Evolutionary conservation across 2,797 vertebrate genomes (phyloP), one percentile per base, ranked within the genome.

Genomic region (Crocidura indochinensis): DNA sequence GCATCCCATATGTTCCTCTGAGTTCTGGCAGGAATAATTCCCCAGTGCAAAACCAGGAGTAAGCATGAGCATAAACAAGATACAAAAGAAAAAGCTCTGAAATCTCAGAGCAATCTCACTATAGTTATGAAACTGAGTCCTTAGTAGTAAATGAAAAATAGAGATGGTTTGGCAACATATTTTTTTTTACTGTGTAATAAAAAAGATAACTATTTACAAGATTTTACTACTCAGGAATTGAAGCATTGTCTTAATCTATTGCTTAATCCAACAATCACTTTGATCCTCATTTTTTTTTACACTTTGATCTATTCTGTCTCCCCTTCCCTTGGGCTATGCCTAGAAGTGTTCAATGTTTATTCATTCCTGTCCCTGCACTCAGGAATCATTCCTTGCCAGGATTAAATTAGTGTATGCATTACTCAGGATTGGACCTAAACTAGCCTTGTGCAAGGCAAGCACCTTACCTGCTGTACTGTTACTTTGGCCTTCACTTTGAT

Each of bases 41-140:
- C 38, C 38, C 38, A 38, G 38, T 38, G 38, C 2, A 38, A 38
- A 38, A 38, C 38, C 38, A 38, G 38, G 38, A 38, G 38, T 38
- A 38, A 38, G 38, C 38, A 38, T 38, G 38, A 38, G 38, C 38
- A 38, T 38, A 38, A 38, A 38, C 38, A 38, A 5, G 38, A 38
- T 5, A 38, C 2, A 38, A 38, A 38, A 38, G 38, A 89, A 89
- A 89, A 90, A 83, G 71, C 38, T 67, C n/a, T 72, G 31, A 93
- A 86, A 84, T 76, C 17, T 87, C 67, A 82, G 27, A 22, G 64
- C 77, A 38, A 1, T 44, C 11, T 44, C 71, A 44, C 14, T 87
- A 24, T 69, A 71, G 71, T 71, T 75, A 20, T 79, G 4, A 87
- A n/a, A 83, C 78, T 62, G 47, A 68, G 38, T 62, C 11, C 56